Base-by-base conservation (phyloP, 1,140 invertebrate genomes). In the Solen grandis region DNA sequence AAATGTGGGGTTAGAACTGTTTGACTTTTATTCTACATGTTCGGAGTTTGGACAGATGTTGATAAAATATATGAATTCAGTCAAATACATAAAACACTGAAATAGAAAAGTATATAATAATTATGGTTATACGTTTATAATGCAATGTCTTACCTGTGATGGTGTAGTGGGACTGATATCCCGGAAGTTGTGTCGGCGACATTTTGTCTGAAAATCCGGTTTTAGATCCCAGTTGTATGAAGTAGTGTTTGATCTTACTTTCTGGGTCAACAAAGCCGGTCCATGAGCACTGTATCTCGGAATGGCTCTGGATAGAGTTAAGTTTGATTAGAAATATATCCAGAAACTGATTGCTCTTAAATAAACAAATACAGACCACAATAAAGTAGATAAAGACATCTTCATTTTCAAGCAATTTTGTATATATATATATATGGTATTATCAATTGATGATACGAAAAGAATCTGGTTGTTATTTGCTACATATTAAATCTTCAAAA, bases 221-320 rank as follows among this genome's bases (percentile, higher is more conserved):
- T n/a, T 46, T 27, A 5, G 81, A 69, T 46, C 86, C 86, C 36
- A 87, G 60, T 2, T 50, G 54, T n/a, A 87, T 69, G 8, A 65
- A 29, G 38, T 79, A 87, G 27, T 68, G 59, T 1, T 46, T 31
- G 25, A 87, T 83, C 13, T 72, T 68, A 62, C 80, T 83, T 55
- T 87, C 73, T 1, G 36, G 50, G 59, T 86, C 86, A 35, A 57
- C 22, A 38, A 87, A 87, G 10, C 83, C 84, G 14, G 35, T 31
- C 86, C 86, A 87, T 3, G 33, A 35, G 80, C 86, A 87, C 52
- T 35, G 41, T 50, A 84, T 41, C 1, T 19, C n/a, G 16, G 38
- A 38, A 27, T 80, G 76, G 50, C 69, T 38, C 75, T 82, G 41
- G 14, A 83, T 46, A n/a, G n/a, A n/a, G n/a, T n/a, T n/a, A n/a